Evolutionary conservation across 2,888 invertebrate genomes (phyloP).

Genomic region (Herminia tarsipennalis): DNA sequence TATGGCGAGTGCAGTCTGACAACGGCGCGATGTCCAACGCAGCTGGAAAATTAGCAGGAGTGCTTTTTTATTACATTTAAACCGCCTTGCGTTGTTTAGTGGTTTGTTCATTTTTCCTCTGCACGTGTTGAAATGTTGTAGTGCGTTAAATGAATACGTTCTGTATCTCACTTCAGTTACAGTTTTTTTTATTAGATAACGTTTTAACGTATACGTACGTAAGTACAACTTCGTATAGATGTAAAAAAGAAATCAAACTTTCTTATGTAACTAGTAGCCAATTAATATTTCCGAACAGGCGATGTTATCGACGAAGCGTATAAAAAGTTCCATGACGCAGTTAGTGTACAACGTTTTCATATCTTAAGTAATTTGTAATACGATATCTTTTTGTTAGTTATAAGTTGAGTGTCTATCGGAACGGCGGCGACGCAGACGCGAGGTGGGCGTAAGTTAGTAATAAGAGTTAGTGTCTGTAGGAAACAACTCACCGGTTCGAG

Average conservation of each 20-base stretch:
- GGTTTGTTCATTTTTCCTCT: slow-evolving; percentile 38
- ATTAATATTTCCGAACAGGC: slow-evolving; percentile 17
- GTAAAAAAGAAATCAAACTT: neutral
- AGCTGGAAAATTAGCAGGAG: slow-evolving; percentile 70
- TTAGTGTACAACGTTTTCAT: slow-evolving; percentile 35
- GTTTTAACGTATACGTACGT: too few relatives aligned
- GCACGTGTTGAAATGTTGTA: neutral
- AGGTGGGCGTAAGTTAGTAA: slow-evolving; percentile 67
- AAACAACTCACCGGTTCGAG: slow-evolving; percentile 55
- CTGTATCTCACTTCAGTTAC: too few relatives aligned
- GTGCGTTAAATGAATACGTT: too few relatives aligned
- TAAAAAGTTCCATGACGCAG: slow-evolving; percentile 25
- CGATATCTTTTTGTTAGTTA: slow-evolving; percentile 62
- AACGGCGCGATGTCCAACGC: slow-evolving; percentile 41
- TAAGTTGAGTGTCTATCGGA: slow-evolving; percentile 57
- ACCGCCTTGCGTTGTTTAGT: slow-evolving; percentile 57
- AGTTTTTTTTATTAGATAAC: too few relatives aligned
- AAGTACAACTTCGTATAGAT: too few relatives aligned
- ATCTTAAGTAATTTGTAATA: slow-evolving; percentile 53
- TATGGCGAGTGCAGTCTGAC: slow-evolving; percentile 50
- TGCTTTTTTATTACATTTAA: slow-evolving; percentile 76
- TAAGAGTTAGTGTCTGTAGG: slow-evolving; percentile 68
- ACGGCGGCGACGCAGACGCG: slow-evolving; percentile 14
- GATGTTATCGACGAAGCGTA: slow-evolving; percentile 4
- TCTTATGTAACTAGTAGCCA: slow-evolving; percentile 5